A percentile compares a stretch with the other conserved stretches of the same genome.
phyloP scores from a whole-genome alignment of 2,888 invertebrate genomes.

The Eledone cirrhosa region DNA sequence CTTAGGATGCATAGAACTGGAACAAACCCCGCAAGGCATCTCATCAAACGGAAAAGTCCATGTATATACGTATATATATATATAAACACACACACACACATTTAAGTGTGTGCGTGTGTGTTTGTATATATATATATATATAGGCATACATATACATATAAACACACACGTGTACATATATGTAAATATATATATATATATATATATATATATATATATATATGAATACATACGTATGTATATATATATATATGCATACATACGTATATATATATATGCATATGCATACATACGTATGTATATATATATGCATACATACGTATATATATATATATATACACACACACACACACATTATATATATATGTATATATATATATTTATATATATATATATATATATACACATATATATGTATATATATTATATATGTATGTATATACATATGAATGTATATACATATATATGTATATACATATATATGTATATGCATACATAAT shows the following conservation, averaged over 20 bases:
- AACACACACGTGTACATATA: no score
- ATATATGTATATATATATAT: background rate
- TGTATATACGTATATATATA: no score
- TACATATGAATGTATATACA: background rate
- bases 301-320: background rate
- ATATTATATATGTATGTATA: background rate
- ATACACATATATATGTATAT: background rate
- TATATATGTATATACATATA: background rate
- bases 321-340: background rate
- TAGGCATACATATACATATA: background rate
- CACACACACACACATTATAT: background rate
- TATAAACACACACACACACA: no score
- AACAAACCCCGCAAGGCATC: no score
- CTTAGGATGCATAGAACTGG: no score
- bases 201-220: background rate
- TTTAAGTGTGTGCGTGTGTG: background rate
- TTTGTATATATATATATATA: slow-evolving; percentile 12
- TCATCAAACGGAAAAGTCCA: no score
- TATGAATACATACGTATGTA: background rate
- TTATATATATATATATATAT: background rate
- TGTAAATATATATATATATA: no score
- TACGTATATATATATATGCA: background rate
- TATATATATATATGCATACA: background rate
- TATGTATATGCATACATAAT: background rate
- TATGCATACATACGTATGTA: background rate